Evolutionary conservation across 2,888 invertebrate species (phyloP).

Genomic region (Acanthosepion esculentum): DNA sequence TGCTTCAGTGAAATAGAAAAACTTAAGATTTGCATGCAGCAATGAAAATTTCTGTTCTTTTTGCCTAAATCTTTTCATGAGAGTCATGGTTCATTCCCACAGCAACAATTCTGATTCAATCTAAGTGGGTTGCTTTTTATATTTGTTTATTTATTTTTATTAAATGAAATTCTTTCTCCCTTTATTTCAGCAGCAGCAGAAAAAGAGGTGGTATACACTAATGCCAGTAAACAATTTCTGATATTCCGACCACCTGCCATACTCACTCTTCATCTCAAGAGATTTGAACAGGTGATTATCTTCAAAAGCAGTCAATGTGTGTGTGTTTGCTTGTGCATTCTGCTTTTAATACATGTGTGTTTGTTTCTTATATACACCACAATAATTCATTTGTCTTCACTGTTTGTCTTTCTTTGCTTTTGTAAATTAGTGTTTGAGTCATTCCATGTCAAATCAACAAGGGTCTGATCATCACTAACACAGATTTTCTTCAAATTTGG

Average conservation of each 20-base stretch:
- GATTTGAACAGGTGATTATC: constrained; percentile 88
- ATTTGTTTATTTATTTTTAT: constrained; percentile 52
- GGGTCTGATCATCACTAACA: too few species aligned
- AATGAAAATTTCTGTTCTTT: background rate
- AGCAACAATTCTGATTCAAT: background rate
- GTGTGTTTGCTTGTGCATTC: too few species aligned
- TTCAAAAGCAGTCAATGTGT: background rate
- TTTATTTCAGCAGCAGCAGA: constrained; percentile 34
- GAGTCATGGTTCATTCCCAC: background rate
- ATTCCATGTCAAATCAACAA: too few species aligned
- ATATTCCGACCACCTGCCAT: constrained; percentile 94
- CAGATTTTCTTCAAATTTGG: too few species aligned
- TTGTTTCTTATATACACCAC: too few species aligned
- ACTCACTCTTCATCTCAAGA: constrained; percentile 93
- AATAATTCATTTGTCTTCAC: too few species aligned
- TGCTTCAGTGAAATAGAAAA: too few species aligned
- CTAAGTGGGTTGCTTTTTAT: too few species aligned
- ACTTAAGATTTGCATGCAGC: too few species aligned
- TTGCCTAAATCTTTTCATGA: background rate
- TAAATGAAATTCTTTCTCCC: constrained; percentile 45
- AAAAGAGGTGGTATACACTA: constrained; percentile 73
- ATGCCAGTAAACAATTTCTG: constrained; percentile 78
- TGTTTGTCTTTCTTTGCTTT: too few species aligned
- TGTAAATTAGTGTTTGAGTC: too few species aligned
- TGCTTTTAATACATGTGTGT: too few species aligned